A percentile compares a stretch with the other conserved stretches of the same genome.
phyloP scores from a whole-genome alignment of 2,113 vertebrate species.

The Crotophaga sulcirostris region DNA sequence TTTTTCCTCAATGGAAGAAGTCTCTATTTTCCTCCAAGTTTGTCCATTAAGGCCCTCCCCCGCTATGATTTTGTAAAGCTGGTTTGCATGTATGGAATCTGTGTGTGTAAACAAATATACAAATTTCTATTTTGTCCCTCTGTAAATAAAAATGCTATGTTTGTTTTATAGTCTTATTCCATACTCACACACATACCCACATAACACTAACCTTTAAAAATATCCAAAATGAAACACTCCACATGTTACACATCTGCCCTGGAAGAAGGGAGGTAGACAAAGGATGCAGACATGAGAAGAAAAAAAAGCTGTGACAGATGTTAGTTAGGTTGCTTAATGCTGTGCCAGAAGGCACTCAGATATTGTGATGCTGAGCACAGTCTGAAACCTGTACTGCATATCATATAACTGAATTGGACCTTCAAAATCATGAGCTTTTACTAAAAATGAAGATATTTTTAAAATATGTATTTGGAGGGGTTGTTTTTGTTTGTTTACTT shows the following conservation, averaged over 20 bases:
- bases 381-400: neutral
- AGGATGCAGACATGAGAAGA: neutral
- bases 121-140: neutral
- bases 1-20: neutral
- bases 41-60: neutral
- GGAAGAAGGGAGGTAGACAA: neutral
- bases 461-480: neutral
- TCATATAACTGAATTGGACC: neutral
- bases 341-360: slow-evolving; percentile 26
- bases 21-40: neutral
- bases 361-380: neutral
- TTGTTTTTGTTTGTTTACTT: neutral
- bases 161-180: neutral
- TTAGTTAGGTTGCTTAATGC: slow-evolving; percentile 20
- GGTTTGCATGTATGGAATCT: neutral
- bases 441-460: neutral
- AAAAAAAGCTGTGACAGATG: slow-evolving; percentile 32
- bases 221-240: neutral
- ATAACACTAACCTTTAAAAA: neutral
- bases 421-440: neutral
- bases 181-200: neutral
- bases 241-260: neutral
- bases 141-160: neutral
- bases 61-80: neutral
- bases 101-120: neutral